Evolutionary conservation across 2,888 invertebrate genomes (phyloP).

Genomic region (Euzetes globulus): DNA sequence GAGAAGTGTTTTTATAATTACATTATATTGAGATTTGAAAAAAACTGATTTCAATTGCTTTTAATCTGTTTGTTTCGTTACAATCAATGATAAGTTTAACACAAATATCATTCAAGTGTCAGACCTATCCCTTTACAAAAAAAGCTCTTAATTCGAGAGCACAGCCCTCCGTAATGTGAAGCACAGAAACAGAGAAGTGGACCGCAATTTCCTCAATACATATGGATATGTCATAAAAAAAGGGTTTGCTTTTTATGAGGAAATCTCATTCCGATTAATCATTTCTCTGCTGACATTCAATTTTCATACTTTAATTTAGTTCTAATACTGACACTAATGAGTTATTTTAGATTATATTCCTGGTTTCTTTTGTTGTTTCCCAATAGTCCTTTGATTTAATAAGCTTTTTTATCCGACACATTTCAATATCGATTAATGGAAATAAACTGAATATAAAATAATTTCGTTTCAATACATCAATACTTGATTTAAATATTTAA

Average conservation of each 20-base stretch:
- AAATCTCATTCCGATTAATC: neutral
- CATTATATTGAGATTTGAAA: too few species aligned
- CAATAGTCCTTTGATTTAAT: neutral
- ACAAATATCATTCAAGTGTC: too few species aligned
- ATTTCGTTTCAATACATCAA: neutral
- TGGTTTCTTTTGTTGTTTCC: neutral
- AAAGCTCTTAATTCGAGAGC: neutral
- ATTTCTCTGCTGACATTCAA: conserved; percentile 23
- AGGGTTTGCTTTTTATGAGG: neutral
- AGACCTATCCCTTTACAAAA: neutral
- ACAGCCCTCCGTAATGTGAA: neutral
- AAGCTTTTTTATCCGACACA: neutral
- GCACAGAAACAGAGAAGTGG: neutral
- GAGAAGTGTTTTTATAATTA: too few species aligned
- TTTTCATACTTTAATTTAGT: conserved; percentile 9
- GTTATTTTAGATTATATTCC: neutral
- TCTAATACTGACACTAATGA: conserved; percentile 24
- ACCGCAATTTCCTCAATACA: neutral
- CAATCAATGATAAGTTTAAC: too few species aligned
- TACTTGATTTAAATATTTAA: neutral
- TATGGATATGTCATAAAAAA: neutral
- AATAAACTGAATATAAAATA: neutral
- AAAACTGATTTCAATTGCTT: too few species aligned
- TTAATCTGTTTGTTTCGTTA: too few species aligned
- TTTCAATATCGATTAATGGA: neutral